These are phyloP conservation scores for Mythimna pallens DNA, from an alignment of 2,888 invertebrate species.

Conservation along the genomic window DNA sequence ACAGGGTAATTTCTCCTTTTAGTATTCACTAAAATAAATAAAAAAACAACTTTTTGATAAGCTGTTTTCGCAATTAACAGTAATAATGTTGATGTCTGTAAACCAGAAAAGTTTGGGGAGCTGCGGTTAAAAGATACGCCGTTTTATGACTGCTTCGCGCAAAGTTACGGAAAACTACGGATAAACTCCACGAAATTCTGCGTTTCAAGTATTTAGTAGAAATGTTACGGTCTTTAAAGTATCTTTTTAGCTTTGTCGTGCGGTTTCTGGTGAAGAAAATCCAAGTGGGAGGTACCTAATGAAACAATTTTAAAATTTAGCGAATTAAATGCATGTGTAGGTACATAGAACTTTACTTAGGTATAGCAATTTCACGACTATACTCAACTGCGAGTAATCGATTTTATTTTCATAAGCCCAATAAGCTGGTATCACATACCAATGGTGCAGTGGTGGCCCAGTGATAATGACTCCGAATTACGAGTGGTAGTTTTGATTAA, in stretches of 20 bases:
- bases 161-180: constrained; percentile 33
- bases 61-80: constrained; percentile 36
- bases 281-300: neutral
- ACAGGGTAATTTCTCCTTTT: neutral
- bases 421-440: too few relatives aligned
- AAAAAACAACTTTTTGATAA: constrained; percentile 16
- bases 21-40: neutral
- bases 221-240: neutral
- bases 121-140: constrained; percentile 52
- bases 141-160: constrained; percentile 36
- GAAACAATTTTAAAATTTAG: neutral
- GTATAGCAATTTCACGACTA: too few relatives aligned
- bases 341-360: neutral
- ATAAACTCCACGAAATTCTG: constrained; percentile 29
- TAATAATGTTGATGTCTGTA: constrained; percentile 45
- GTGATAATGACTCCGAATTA: too few relatives aligned
- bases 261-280: constrained; percentile 2
- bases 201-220: constrained; percentile 23
- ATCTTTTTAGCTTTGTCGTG: neutral
- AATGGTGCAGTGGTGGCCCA: too few relatives aligned
- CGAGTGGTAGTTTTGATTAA: too few relatives aligned
- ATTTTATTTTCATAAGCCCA: too few relatives aligned
- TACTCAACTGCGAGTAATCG: too few relatives aligned
- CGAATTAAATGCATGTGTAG: neutral
- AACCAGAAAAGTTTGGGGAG: constrained; percentile 36